Base-by-base conservation (phyloP, 1,140 invertebrate genomes). In the Nylanderia fulva region DNA sequence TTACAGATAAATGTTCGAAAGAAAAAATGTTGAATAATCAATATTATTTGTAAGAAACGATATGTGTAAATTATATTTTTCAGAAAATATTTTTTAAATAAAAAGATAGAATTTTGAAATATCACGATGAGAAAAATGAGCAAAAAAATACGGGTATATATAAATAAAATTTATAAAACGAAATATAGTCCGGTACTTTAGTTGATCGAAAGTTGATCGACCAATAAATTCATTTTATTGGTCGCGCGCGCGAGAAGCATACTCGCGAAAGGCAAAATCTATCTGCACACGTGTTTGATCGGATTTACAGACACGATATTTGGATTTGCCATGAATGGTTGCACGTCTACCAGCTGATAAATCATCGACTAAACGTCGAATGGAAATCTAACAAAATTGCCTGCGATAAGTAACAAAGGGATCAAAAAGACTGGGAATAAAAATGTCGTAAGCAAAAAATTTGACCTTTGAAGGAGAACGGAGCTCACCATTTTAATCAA, bases 181-280 rank as follows among this genome's bases (percentile, higher is more conserved):
- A 45, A 45, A 4, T 48, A 48, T 69, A 58, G 24, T 9, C 18
- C 18, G 13, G 36, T 42, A 45, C 77, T 71, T 33, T 3, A 72
- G 24, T 72, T 58, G 64, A 80, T 80, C 48, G 64, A 80, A 45
- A 71, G 24, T 71, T 58, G 66, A 82, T 82, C 66, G 52, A 82
- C 15, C 45, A 48, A 72, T 72, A 72, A 82, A 48, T 82, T 13
- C 54, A 24, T 71, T 58, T 82, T 72, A 72, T 82, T 60, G 66
- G 36, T 71, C 36, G 39, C 13, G 39, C 39, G 21, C 36, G 39
- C 13, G 36, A 27, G 33, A 82, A 13, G 39, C 18, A 45, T 15
- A 56, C 13, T 27, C 18, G 24, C 64, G 15, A 42, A 56, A 77
- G 33, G 61, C 15, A 60, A 60, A 82, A 82, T 82, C 63, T 39